These are phyloP conservation scores for Temnothorax ravouxi DNA, from an alignment of 2,888 invertebrate species.

Conservation along the genomic window DNA sequence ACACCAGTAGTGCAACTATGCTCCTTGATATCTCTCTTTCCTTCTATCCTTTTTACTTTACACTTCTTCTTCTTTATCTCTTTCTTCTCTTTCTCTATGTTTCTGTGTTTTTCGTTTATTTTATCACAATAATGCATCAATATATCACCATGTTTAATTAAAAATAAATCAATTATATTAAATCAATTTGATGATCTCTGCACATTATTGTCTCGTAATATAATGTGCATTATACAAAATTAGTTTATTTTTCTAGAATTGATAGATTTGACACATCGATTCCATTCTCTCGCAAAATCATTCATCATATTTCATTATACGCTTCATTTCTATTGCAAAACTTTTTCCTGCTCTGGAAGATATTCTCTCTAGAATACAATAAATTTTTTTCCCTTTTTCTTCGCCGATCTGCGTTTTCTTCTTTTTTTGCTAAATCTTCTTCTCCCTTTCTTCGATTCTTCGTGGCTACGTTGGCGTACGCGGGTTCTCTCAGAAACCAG, in stretches of 20 bases:
- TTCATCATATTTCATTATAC: background rate
- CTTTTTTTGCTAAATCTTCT: slow-evolving; percentile 10
- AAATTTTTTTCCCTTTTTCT: background rate
- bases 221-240: background rate
- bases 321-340: background rate
- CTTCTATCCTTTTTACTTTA: slow-evolving; percentile 19
- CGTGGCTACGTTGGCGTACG: slow-evolving; percentile 36
- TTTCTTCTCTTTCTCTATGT: background rate
- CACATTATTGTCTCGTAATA: background rate
- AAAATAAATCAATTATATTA: background rate
- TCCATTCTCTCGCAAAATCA: background rate
- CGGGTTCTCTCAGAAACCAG: slow-evolving; percentile 71
- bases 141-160: background rate
- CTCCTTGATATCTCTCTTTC: slow-evolving; percentile 28
- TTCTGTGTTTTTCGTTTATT: background rate
- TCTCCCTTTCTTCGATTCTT: slow-evolving; percentile 47
- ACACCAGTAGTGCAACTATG: slow-evolving; percentile 10
- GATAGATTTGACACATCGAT: background rate
- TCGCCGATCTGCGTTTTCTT: background rate
- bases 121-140: background rate
- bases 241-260: background rate
- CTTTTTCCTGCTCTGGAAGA: background rate
- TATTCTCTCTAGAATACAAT: background rate
- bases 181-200: background rate
- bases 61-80: slow-evolving; percentile 2